Base-by-base conservation (phyloP, 2,113 vertebrate species). In the Acanthisitta chloris region DNA sequence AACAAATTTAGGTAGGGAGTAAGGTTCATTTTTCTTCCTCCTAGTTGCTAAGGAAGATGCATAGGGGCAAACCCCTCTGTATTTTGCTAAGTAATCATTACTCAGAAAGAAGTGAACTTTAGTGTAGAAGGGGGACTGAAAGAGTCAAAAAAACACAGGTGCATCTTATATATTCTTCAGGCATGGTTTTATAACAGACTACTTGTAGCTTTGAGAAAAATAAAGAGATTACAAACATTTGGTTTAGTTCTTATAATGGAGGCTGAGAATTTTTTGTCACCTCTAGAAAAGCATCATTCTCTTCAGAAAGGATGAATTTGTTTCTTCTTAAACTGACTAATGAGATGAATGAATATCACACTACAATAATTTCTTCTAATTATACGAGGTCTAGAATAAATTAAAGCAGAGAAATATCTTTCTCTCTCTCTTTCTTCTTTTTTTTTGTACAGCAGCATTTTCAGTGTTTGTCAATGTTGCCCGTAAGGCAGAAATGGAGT, bases 351-450 rank as follows among this genome's bases (percentile, higher is more conserved):
- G 3, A 81, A 87, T 79, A 96, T 74, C 79, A 86, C 55, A 92
- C 48, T 95, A 74, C 57, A 88, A 88, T 88, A 92, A 94, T 93
- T 93, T 92, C 67, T 92, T 86, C 48, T 96, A 94, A 95, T 94
- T 96, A 95, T 86, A 86, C 20, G 57, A 94, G 88, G 10, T 74
- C 40, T 83, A 71, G 59, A 93, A 93, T 83, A 92, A 95, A 96
- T 88, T 84, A 93, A 92, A 92, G 24, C 19, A 83, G 34, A 48
- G 70, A 87, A 96, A 81, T 94, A 94, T 76, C 66, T 91, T 52
- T 90, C 93, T 86, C 55, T 79, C 25, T 91, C 20, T 17, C 9
- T 33, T 8, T 46, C 12, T 23, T 21, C 7, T 31, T 20, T 11
- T 45, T 34, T 38, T 78, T 71, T 71, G 31, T 91, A 78, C 52